Evolutionary conservation across 2,888 invertebrate species (phyloP).

Genomic region (Acronicta alni): DNA sequence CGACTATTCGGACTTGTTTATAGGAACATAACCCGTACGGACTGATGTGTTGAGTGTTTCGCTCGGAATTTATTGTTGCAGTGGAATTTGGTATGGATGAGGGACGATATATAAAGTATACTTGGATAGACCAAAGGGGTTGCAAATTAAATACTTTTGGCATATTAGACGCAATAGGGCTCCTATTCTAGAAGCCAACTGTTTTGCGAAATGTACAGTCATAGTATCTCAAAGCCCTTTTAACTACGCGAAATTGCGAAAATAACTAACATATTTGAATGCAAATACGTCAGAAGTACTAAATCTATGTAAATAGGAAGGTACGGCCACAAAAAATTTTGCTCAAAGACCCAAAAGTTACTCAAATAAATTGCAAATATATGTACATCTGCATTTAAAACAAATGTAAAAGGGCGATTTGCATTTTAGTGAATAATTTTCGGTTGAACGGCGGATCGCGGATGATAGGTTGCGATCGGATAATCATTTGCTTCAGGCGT

Average conservation of each 20-base stretch:
- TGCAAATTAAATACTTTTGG: background rate
- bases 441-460: constrained; percentile 36
- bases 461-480: constrained; percentile 37
- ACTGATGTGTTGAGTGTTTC: constrained; percentile 41
- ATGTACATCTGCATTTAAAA: constrained; percentile 42
- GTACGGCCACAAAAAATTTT: too few species aligned
- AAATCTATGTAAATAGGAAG: too few species aligned
- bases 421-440: constrained; percentile 39
- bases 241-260: too few species aligned
- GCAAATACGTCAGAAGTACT: too few species aligned
- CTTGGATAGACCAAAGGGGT: background rate
- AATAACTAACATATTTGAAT: too few species aligned
- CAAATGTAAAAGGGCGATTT: constrained; percentile 34
- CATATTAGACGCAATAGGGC: too few species aligned
- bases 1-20: constrained; percentile 53
- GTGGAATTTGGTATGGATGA: constrained; percentile 11
- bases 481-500: constrained; percentile 46
- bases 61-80: constrained; percentile 17
- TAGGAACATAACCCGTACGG: constrained; percentile 42
- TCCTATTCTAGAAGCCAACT: too few species aligned
- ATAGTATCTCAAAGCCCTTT: too few species aligned
- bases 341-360: constrained; percentile 4
- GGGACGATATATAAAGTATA: background rate
- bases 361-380: constrained; percentile 24
- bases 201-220: too few species aligned